Evolutionary conservation across 30 jellyfish, hydroid and myxozoan genomes (phyloP).

Genomic region (Cassiopea andromeda): DNA sequence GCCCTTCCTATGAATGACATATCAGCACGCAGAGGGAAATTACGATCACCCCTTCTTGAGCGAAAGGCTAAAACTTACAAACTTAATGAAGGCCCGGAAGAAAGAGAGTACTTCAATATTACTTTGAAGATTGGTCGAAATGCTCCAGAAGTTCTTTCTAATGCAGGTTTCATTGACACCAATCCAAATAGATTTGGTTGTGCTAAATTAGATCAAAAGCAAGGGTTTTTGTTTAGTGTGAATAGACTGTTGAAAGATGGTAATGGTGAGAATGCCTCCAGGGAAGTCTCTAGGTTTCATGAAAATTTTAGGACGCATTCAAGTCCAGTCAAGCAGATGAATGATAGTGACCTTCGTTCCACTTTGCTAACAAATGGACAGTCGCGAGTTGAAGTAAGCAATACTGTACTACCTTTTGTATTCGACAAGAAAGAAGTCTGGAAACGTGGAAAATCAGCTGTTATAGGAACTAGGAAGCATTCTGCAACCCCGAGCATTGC

Average conservation of each 20-base stretch:
- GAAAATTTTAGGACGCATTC: neutral
- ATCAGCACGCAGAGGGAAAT: constrained; percentile 8
- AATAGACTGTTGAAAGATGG: neutral
- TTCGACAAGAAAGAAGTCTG: constrained; percentile 23
- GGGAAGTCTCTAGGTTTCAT: neutral
- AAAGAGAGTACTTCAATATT: constrained; percentile 17
- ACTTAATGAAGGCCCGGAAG: neutral
- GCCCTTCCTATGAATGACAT: constrained; percentile 8
- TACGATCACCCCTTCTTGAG: constrained; percentile 28
- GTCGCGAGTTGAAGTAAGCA: neutral
- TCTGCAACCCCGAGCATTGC: neutral
- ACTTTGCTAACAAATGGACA: neutral
- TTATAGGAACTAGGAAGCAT: neutral
- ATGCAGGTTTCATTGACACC: neutral
- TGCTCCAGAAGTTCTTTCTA: neutral
- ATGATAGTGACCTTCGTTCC: neutral
- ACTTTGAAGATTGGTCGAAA: neutral
- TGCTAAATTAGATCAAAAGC: neutral
- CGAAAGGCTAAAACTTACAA: neutral
- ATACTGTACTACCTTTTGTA: constrained; percentile 39
- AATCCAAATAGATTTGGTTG: neutral
- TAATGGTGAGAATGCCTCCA: neutral
- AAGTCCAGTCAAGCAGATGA: neutral
- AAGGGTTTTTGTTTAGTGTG: constrained; percentile 8
- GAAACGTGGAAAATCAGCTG: neutral